Evolutionary conservation across 1,140 invertebrate genomes (phyloP), one percentile per base, ranked within the genome.

Genomic region (Lasaia peninsularis): DNA sequence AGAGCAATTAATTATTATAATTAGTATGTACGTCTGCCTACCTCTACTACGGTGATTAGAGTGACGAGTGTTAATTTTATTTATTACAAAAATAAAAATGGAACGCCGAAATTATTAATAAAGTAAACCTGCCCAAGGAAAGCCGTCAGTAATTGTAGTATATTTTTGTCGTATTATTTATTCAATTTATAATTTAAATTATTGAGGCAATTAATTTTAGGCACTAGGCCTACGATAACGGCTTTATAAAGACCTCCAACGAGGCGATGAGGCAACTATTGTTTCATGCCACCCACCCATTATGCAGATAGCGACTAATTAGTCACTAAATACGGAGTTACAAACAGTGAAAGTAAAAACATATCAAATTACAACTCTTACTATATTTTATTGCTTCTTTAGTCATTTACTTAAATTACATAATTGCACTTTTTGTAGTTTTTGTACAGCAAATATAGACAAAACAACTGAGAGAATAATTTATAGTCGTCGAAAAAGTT

Each of bases 321-420:
- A 40, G 37, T 40, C 37, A 40, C 37, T 40, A 16, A 40, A 40
- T 40, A 40, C 16, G 16, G 16, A 40, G 37, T 40, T 40, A 40
- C 16, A 40, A 40, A 40, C 16, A 9, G 37, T 40, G 37, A 40
- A 40, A 40, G 37, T 40, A 18, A 40, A 40, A 40, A 40, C 37
- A 40, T 40, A 40, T 40, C 16, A 40, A 40, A 40, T 40, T 16
- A 40, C 8, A 18, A 40, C 37, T 40, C 37, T 40, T 40, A 40
- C 16, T 18, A 40, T 40, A 40, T 40, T 40, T 40, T 40, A 40
- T 40, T 40, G 37, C 37, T 40, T 40, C 9, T 40, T 40, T 9
- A 40, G 7, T 40, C 16, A 40, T 18, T 8, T 16, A 40, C 12
- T 10, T 14, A 44, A 44, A 44, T 44, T 44, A 44, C 4, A 18